A percentile compares a stretch with the other conserved stretches of the same genome.
Evolutionary conservation across 2,888 invertebrate genomes (phyloP).

Genomic region (Spodoptera picta): DNA sequence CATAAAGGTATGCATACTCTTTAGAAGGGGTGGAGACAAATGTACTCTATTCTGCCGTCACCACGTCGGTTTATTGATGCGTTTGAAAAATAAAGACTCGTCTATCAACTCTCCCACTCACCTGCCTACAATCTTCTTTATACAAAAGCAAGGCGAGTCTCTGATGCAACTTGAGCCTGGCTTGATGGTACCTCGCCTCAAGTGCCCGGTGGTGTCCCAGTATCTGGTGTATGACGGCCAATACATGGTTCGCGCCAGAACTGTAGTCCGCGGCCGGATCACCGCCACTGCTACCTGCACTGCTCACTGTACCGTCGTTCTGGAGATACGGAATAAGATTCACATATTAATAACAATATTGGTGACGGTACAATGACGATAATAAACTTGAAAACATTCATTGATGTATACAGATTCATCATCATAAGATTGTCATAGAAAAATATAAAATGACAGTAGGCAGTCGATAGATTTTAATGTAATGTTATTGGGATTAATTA

Average conservation of each 20-base stretch:
- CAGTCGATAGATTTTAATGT: no score
- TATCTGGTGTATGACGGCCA: conserved; percentile 98
- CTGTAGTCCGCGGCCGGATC: conserved; percentile 98
- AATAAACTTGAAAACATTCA: no score
- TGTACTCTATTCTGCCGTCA: no score
- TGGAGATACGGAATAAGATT: conserved; percentile 37
- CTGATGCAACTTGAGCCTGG: conserved; percentile 98
- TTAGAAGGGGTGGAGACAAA: no score
- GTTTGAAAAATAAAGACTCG: not conserved
- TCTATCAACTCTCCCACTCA: conserved; percentile 62
- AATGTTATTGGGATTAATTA: no score
- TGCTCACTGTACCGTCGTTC: conserved; percentile 85
- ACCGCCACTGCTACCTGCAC: conserved; percentile 90
- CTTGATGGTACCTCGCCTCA: conserved; percentile 98
- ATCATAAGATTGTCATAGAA: no score
- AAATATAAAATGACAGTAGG: no score
- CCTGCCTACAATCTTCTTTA: conserved; percentile 99
- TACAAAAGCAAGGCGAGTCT: conserved; percentile 96
- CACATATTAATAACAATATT: not conserved
- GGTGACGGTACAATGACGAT: no score
- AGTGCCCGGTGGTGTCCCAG: conserved; percentile 97
- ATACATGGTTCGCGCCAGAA: conserved; percentile 98
- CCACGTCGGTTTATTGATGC: no score
- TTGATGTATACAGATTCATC: no score
- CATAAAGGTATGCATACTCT: no score